These are phyloP conservation scores for Parnassius smintheus DNA, from an alignment of 2,888 invertebrate species.

Conservation along the genomic window DNA sequence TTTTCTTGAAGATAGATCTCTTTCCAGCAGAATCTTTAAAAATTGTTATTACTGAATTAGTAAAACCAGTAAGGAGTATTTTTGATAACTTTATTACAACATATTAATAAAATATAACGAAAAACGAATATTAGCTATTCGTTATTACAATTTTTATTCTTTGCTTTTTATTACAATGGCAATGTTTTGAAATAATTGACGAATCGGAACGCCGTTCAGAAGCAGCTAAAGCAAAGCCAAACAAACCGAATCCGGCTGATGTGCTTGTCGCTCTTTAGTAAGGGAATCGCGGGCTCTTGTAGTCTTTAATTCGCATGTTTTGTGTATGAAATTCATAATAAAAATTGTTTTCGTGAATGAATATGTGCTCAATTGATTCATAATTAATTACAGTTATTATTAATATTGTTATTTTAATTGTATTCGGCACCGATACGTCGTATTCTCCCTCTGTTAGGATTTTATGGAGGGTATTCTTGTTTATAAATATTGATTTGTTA, in stretches of 20 bases:
- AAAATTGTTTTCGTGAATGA: conserved; percentile 51
- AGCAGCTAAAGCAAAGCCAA: conserved; percentile 35
- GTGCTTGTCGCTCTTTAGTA: conserved; percentile 47
- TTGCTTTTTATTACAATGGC: conserved; percentile 30
- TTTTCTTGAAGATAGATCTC: no score
- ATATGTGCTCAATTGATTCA: conserved; percentile 34
- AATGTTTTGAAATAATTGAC: conserved; percentile 41
- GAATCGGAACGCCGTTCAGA: conserved; percentile 39
- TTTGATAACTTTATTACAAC: neutral
- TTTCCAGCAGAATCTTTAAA: no score
- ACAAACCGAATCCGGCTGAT: conserved; percentile 57
- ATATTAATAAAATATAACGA: neutral
- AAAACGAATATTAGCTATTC: neutral
- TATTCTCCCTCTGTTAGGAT: conserved; percentile 41
- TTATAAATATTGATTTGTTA: conserved; percentile 80
- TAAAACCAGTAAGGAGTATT: no score
- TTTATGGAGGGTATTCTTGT: conserved; percentile 69
- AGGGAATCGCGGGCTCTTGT: conserved; percentile 38
- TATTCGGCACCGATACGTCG: conserved; percentile 40
- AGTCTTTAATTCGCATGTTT: conserved; percentile 50
- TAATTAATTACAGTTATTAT: conserved; percentile 7
- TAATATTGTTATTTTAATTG: conserved; percentile 36
- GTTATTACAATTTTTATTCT: conserved; percentile 4
- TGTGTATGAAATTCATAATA: conserved; percentile 58
- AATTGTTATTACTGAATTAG: no score